Evolutionary conservation across 2,888 invertebrate genomes (phyloP).

Genomic region (Panorpa germanica): DNA sequence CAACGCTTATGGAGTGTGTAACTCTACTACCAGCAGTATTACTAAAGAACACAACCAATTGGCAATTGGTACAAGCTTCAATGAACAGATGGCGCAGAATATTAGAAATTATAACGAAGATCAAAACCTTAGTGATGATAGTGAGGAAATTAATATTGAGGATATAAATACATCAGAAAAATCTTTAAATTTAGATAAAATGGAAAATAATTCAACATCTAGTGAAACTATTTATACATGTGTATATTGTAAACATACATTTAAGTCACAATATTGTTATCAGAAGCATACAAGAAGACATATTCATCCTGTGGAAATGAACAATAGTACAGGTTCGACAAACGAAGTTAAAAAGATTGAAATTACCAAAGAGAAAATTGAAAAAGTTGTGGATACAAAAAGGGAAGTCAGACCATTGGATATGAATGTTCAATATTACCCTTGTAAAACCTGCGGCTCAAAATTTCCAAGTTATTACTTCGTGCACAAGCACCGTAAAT

Average conservation of each 20-base stretch:
- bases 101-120: constrained; percentile 19
- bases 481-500: constrained; percentile 77
- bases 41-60: constrained; percentile 19
- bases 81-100: constrained; percentile 25
- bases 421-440: constrained; percentile 77
- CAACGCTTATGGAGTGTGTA: constrained; percentile 58
- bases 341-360: constrained; percentile 5
- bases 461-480: constrained; percentile 90
- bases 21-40: no score
- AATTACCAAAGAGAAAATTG: no score
- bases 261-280: constrained; percentile 73
- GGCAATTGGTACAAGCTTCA: constrained; percentile 23
- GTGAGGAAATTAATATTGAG: constrained; percentile 17
- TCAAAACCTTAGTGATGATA: constrained; percentile 10
- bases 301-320: constrained; percentile 38
- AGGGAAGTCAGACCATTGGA: constrained; percentile 46
- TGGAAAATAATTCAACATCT: constrained; percentile 9
- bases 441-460: constrained; percentile 81
- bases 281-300: constrained; percentile 58
- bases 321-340: constrained; percentile 11
- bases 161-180: constrained; percentile 9
- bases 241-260: constrained; percentile 57
- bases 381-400: no score
- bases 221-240: constrained; percentile 38
- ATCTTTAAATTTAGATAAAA: background rate